Conservation (phyloP, 2,113 vertebrate genomes). For the Pedetes capensis region DNA sequence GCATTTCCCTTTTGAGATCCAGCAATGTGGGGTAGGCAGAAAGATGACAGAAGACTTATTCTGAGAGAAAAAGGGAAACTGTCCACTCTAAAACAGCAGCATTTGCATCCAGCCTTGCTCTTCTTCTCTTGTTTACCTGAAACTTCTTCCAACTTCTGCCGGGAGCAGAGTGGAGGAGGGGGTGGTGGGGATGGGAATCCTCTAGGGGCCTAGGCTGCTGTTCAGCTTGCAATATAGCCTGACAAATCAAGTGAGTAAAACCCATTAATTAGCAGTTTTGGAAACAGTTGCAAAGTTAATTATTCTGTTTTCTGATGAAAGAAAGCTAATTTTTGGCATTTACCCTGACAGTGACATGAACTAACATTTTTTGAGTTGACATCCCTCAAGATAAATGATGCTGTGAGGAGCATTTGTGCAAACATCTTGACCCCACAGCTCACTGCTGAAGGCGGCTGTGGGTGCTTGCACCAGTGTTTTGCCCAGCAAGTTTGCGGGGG, state of each 20-base stretch:
- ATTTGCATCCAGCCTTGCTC: constrained; percentile 51
- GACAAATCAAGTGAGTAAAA: constrained; percentile 88
- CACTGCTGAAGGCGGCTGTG: background rate
- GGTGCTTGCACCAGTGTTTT: constrained; percentile 67
- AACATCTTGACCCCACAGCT: constrained; percentile 82
- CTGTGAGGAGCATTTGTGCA: constrained; percentile 79
- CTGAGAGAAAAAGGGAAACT: constrained; percentile 27
- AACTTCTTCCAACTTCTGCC: constrained; percentile 63
- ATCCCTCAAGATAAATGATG: constrained; percentile 87
- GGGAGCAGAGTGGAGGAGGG: constrained; percentile 52
- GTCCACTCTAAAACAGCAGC: background rate
- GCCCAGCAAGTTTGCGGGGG: constrained; percentile 54
- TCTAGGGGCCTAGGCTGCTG: constrained; percentile 78
- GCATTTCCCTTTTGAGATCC: background rate
- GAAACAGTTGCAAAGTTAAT: constrained; percentile 90
- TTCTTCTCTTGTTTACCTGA: constrained; percentile 66
- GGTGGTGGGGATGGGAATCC: constrained; percentile 73
- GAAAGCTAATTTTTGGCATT: constrained; percentile 89
- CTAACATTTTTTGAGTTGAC: constrained; percentile 89
- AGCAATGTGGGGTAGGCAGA: background rate
- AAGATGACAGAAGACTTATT: background rate
- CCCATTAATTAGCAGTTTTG: constrained; percentile 90
- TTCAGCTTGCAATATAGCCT: constrained; percentile 81
- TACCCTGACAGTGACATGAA: constrained; percentile 85
- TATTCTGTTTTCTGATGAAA: constrained; percentile 87